phyloP scores from a whole-genome alignment of 2,797 vertebrate species.

The Microctenopoma stevenorrisi region DNA sequence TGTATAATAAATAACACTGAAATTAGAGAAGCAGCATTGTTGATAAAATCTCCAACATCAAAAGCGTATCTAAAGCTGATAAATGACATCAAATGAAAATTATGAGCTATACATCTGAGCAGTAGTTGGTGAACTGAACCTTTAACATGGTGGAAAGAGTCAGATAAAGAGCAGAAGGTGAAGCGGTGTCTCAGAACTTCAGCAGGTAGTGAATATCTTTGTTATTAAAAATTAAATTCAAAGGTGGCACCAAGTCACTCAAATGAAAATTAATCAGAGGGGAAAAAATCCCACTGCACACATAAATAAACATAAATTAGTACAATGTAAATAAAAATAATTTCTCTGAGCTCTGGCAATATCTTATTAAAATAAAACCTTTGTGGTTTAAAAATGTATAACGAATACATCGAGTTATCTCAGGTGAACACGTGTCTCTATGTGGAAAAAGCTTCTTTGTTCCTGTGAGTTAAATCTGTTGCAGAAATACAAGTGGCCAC shows the following conservation, averaged over 20 bases:
- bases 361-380: too few species aligned
- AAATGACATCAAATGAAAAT: neutral
- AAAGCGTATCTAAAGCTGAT: neutral
- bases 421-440: neutral
- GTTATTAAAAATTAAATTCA: too few species aligned
- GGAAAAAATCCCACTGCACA: too few species aligned
- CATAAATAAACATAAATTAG: neutral
- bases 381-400: neutral
- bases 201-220: neutral
- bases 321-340: neutral
- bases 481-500: too few species aligned
- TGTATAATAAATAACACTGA: conserved; percentile 36
- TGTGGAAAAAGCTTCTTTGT: too few species aligned
- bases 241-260: too few species aligned
- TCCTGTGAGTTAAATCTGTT: too few species aligned
- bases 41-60: conserved; percentile 1
- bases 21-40: conserved; percentile 41
- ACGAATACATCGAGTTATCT: neutral
- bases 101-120: neutral
- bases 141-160: neutral
- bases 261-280: too few species aligned
- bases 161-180: conserved; percentile 6
- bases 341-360: too few species aligned
- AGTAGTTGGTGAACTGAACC: neutral
- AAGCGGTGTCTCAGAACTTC: conserved; percentile 5